These are phyloP conservation scores for Teleiodes luculella DNA, from an alignment of 2,888 invertebrate species.

Conservation along the genomic window DNA sequence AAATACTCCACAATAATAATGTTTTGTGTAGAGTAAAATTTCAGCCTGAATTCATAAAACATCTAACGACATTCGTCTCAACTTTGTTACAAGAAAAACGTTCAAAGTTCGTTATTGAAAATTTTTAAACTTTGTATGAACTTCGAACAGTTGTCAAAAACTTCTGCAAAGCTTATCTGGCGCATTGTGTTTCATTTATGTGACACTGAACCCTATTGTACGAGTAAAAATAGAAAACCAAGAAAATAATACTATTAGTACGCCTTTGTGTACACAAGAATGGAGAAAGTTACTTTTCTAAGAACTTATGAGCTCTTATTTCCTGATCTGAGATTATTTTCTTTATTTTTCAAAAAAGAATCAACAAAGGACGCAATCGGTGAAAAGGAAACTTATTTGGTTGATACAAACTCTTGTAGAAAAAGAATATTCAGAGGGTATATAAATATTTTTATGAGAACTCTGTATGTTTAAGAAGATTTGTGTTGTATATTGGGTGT, in stretches of 20 bases:
- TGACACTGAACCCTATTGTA: neutral
- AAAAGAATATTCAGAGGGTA: too few relatives aligned
- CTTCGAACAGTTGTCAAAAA: neutral
- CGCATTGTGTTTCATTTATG: neutral
- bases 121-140: neutral
- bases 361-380: neutral
- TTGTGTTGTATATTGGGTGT: too few relatives aligned
- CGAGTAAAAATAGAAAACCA: neutral
- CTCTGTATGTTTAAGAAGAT: too few relatives aligned
- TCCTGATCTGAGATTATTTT: neutral
- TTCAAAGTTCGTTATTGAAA: too few relatives aligned
- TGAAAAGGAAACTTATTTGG: too few relatives aligned
- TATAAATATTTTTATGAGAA: too few relatives aligned
- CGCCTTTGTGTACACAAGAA: neutral
- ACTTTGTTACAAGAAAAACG: too few relatives aligned
- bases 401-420: too few relatives aligned
- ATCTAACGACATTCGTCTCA: too few relatives aligned
- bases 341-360: neutral
- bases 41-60: too few relatives aligned
- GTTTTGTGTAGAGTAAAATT: too few relatives aligned
- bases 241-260: neutral
- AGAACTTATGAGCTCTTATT: neutral
- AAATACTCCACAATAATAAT: too few relatives aligned
- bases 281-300: neutral
- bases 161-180: neutral